Percentiles rank a stretch among this genome's conserved stretches.
These are phyloP conservation scores for Colinus virginianus DNA, from an alignment of 2,113 vertebrate species.

Conservation along the genomic window DNA sequence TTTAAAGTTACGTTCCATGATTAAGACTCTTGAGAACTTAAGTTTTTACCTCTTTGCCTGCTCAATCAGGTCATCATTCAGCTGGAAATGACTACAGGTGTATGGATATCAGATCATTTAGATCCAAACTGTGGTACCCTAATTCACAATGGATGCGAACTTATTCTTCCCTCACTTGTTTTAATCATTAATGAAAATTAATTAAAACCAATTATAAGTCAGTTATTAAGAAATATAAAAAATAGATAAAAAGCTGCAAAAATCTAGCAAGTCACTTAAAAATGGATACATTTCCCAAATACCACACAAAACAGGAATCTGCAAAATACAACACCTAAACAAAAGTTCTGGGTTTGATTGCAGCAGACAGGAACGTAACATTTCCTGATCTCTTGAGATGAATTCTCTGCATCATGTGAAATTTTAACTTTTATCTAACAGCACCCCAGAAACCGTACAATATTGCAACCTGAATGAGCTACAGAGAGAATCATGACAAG, in stretches of 20 bases:
- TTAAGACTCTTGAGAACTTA: conserved; percentile 44
- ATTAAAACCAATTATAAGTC: not conserved
- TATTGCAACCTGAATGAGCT: not conserved
- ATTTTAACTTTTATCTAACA: conserved; percentile 23
- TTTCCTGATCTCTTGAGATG: conserved; percentile 27
- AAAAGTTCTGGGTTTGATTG: conserved; percentile 35
- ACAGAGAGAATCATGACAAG: not conserved
- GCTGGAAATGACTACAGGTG: not conserved
- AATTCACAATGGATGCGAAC: not conserved
- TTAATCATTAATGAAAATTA: not conserved
- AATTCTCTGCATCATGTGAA: not conserved
- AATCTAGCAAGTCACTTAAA: not conserved
- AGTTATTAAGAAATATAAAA: not conserved
- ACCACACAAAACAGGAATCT: not conserved
- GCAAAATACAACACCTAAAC: conserved; percentile 29
- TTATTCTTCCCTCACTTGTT: not conserved
- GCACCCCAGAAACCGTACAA: conserved; percentile 26
- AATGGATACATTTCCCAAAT: not conserved
- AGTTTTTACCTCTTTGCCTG: not conserved
- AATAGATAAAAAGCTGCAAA: not conserved
- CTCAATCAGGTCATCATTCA: conserved; percentile 39
- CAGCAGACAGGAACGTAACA: conserved; percentile 42
- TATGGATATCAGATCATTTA: not conserved
- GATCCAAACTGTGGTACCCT: not conserved
- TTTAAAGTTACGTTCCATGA: conserved; percentile 34